These are phyloP conservation scores for Drosophila histrio DNA, from an alignment of 2,888 invertebrate genomes.

Conservation along the genomic window DNA sequence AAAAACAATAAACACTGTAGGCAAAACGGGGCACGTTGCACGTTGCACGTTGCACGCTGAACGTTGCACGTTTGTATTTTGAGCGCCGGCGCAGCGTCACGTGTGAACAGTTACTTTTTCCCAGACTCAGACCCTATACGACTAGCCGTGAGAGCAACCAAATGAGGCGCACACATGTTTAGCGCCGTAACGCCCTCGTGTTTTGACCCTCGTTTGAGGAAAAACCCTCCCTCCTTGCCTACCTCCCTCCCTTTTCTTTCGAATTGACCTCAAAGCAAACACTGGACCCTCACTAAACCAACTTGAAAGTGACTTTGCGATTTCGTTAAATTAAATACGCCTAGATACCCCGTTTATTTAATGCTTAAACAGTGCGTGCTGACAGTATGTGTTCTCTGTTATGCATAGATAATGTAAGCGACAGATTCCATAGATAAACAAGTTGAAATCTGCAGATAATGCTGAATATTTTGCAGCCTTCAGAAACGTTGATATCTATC, in stretches of 20 bases:
- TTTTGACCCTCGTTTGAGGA: slow-evolving; percentile 10
- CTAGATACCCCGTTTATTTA: slow-evolving; percentile 11
- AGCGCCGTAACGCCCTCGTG: slow-evolving; percentile 71
- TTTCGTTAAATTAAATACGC: slow-evolving; percentile 50
- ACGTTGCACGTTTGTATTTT: slow-evolving; percentile 11
- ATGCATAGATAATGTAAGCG: neutral
- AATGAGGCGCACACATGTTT: slow-evolving; percentile 76
- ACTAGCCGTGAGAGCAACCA: slow-evolving; percentile 25
- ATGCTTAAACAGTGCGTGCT: slow-evolving; percentile 31
- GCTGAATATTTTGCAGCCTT: too few species aligned
- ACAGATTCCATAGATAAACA: slow-evolving; percentile 2
- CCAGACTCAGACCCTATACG: slow-evolving; percentile 24
- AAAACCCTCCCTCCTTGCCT: slow-evolving; percentile 13
- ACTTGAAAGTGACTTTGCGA: slow-evolving; percentile 56
- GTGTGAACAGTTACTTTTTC: slow-evolving; percentile 69
- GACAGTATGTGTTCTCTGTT: slow-evolving; percentile 13
- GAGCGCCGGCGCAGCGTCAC: slow-evolving; percentile 62
- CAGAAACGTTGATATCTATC: too few species aligned
- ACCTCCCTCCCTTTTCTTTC: neutral
- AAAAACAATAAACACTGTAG: slow-evolving; percentile 12
- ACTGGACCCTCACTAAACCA: slow-evolving; percentile 9
- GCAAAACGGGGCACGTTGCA: slow-evolving; percentile 14
- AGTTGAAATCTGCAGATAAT: too few species aligned
- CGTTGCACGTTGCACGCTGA: neutral
- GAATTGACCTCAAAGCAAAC: slow-evolving; percentile 6